Conservation (phyloP, 2,113 vertebrate genomes). For the Megaleporinus macrocephalus region DNA sequence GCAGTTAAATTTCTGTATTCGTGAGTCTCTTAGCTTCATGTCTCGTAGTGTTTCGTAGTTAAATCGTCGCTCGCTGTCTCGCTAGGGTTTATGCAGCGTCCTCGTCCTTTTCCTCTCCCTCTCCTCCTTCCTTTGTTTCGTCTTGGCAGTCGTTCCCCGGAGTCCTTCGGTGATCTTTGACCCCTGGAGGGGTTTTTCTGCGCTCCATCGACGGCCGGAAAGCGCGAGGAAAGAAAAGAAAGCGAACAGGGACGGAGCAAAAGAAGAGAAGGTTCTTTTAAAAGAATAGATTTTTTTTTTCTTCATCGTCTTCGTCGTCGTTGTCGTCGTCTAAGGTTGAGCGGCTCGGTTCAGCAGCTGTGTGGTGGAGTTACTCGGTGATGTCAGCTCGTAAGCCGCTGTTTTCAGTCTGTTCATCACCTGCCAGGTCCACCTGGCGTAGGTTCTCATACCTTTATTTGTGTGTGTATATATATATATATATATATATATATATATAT, state of each 20-base stretch:
- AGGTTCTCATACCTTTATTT: conserved; percentile 24
- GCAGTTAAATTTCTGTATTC: conserved; percentile 80
- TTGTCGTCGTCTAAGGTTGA: conserved; percentile 57
- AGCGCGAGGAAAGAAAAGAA: conserved; percentile 64
- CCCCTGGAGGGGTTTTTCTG: conserved; percentile 47
- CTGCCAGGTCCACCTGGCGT: conserved; percentile 42
- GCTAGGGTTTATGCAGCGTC: conserved; percentile 64
- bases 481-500: too few species aligned
- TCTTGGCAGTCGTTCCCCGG: conserved; percentile 66
- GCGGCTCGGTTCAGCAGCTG: conserved; percentile 42
- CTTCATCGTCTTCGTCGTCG: conserved; percentile 26
- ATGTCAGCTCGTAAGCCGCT: neutral
- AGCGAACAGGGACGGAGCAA: conserved; percentile 74
- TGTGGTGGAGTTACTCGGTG: conserved; percentile 18
- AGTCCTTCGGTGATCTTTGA: conserved; percentile 64
- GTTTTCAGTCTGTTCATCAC: conserved; percentile 63
- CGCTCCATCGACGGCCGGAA: conserved; percentile 56
- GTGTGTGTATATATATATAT: conserved; percentile 23
- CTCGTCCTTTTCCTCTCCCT: conserved; percentile 75
- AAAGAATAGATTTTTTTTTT: conserved; percentile 75
- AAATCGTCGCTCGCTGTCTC: conserved; percentile 44
- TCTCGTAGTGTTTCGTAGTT: conserved; percentile 72
- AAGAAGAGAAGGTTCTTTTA: conserved; percentile 78
- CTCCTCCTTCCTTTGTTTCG: conserved; percentile 69
- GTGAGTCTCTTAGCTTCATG: conserved; percentile 75